A percentile compares a stretch with the other conserved stretches of the same genome.
phyloP scores from a whole-genome alignment of 2,113 vertebrate genomes.

The Sterna hirundo region DNA sequence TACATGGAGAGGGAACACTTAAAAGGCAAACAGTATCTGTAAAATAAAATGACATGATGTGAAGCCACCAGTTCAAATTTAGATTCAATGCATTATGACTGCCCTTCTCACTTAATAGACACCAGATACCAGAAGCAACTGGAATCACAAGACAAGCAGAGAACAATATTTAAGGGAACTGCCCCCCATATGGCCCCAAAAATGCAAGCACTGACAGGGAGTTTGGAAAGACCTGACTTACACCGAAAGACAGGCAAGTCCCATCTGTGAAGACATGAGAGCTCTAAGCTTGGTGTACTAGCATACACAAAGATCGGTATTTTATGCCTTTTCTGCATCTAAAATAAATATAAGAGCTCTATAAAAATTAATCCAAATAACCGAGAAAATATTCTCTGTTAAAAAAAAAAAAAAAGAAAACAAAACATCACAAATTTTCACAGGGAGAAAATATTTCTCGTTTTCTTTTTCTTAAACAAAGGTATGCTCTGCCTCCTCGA shows the following conservation, averaged over 20 bases:
- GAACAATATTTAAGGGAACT: background rate
- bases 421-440: background rate
- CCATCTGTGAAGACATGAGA: background rate
- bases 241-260: background rate
- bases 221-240: background rate
- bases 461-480: background rate
- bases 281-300: background rate
- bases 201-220: background rate
- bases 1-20: background rate
- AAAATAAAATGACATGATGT: constrained; percentile 10
- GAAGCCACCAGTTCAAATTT: constrained; percentile 12
- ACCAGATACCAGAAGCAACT: background rate
- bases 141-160: background rate
- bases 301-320: background rate
- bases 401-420: background rate
- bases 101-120: constrained; percentile 26
- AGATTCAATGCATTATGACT: constrained; percentile 12
- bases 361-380: background rate
- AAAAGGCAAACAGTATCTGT: constrained; percentile 11
- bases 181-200: background rate
- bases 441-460: background rate
- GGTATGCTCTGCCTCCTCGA: background rate
- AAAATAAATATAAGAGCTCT: background rate
- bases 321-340: background rate
- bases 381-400: background rate